A percentile compares a stretch with the other conserved stretches of the same genome.
Evolutionary conservation across 2,113 vertebrate species (phyloP).

Genomic region (Cynoglossus semilaevis): DNA sequence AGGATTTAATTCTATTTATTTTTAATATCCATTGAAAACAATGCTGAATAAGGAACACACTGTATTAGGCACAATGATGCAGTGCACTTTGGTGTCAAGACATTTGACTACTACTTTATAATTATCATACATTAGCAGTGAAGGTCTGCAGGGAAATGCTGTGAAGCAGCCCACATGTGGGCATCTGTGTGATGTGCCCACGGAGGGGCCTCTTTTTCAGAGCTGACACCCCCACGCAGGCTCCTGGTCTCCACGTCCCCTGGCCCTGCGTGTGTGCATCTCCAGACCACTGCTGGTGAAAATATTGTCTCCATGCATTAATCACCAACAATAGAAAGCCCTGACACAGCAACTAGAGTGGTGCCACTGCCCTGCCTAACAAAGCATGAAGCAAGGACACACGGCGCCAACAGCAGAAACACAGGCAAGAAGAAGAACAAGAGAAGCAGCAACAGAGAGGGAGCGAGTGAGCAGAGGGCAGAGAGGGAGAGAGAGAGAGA

Average conservation of each 20-base stretch:
- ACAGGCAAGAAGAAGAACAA: conserved; percentile 73
- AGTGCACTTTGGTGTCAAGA: too few relatives aligned
- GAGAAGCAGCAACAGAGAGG: conserved; percentile 50
- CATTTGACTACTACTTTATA: too few relatives aligned
- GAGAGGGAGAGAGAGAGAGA: conserved; percentile 61
- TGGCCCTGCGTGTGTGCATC: conserved; percentile 65
- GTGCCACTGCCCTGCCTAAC: conserved; percentile 88
- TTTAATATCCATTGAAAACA: too few relatives aligned
- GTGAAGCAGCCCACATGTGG: background rate
- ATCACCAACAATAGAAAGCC: conserved; percentile 94
- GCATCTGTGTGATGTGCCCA: background rate
- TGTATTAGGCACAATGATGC: too few relatives aligned
- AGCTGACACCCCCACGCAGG: conserved; percentile 24
- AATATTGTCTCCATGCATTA: conserved; percentile 95
- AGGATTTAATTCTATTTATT: too few relatives aligned
- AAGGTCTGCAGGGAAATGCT: background rate
- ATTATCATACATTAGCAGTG: too few relatives aligned
- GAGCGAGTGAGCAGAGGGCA: conserved; percentile 63
- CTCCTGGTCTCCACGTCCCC: conserved; percentile 25
- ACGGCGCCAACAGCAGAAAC: conserved; percentile 89
- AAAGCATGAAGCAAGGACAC: conserved; percentile 99
- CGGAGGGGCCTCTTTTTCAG: conserved; percentile 14
- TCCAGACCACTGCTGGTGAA: conserved; percentile 82
- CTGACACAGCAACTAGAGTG: conserved; percentile 96
- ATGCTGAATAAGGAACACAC: too few relatives aligned